Evolutionary conservation across 2,113 vertebrate genomes (phyloP).

Genomic region (Morone saxatilis): DNA sequence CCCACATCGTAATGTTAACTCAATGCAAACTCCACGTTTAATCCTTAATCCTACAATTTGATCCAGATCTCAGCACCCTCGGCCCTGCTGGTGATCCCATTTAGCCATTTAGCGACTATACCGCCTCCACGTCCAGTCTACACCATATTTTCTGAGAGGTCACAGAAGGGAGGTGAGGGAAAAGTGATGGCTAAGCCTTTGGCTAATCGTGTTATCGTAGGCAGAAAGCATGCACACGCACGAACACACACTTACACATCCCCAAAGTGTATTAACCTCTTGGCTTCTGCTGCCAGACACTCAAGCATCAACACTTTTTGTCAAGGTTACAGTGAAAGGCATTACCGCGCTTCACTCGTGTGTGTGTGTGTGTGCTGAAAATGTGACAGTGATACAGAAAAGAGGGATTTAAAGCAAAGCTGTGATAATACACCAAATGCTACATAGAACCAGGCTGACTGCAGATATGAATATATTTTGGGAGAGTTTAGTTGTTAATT

Average conservation of each 20-base stretch:
- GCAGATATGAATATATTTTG: neutral
- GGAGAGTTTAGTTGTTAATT: neutral
- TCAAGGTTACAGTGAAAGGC: slow-evolving; percentile 70
- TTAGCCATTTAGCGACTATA: slow-evolving; percentile 46
- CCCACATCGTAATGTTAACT: slow-evolving; percentile 19
- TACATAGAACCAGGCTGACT: neutral
- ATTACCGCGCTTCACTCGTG: slow-evolving; percentile 1
- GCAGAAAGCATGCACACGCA: slow-evolving; percentile 31
- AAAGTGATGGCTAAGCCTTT: slow-evolving; percentile 74
- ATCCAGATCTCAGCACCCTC: slow-evolving; percentile 54
- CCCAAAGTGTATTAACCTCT: slow-evolving; percentile 72
- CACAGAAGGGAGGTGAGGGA: slow-evolving; percentile 30
- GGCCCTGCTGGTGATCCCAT: slow-evolving; percentile 59
- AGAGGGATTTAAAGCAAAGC: slow-evolving; percentile 26
- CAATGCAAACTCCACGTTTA: slow-evolving; percentile 50
- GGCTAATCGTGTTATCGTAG: slow-evolving; percentile 71
- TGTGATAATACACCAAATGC: slow-evolving; percentile 1
- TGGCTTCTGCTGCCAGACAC: slow-evolving; percentile 61
- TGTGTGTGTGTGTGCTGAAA: slow-evolving; percentile 8
- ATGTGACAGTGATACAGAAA: slow-evolving; percentile 19
- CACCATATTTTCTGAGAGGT: slow-evolving; percentile 42
- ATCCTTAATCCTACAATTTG: slow-evolving; percentile 68
- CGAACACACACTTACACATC: slow-evolving; percentile 28
- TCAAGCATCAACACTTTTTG: slow-evolving; percentile 70
- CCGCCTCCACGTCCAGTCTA: neutral